Evolutionary conservation across 2,888 invertebrate genomes (phyloP).

Genomic region (Molanna angustata): DNA sequence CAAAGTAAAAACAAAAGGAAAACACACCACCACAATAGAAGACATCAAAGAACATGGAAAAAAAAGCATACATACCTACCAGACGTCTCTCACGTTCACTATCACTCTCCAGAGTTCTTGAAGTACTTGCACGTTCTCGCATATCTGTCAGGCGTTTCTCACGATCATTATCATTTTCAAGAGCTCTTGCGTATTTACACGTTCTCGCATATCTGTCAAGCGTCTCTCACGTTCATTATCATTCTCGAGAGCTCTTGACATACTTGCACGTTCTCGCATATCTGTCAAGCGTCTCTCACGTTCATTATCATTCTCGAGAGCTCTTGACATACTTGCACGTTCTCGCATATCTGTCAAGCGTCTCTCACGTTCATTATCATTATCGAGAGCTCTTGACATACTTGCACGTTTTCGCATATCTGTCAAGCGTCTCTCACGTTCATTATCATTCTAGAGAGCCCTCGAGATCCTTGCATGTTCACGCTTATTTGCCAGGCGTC

Average conservation of each 20-base stretch:
- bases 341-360: background rate
- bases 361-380: background rate
- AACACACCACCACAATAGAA: too few species aligned
- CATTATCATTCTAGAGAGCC: too few species aligned
- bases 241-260: background rate
- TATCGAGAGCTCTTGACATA: background rate
- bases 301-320: background rate
- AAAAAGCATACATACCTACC: too few species aligned
- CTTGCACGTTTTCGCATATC: background rate
- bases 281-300: background rate
- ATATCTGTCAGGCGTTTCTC: background rate
- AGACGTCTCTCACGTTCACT: background rate
- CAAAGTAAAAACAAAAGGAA: too few species aligned
- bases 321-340: background rate
- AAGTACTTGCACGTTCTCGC: background rate
- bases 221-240: background rate
- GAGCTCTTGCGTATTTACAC: background rate
- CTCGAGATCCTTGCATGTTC: too few species aligned
- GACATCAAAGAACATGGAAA: too few species aligned
- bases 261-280: background rate
- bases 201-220: background rate
- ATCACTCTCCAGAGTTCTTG: background rate
- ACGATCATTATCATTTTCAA: background rate
- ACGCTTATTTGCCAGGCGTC: too few species aligned
- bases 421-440: too few species aligned